phyloP scores from a whole-genome alignment of 2,113 vertebrate species.

The Panurus biarmicus region DNA sequence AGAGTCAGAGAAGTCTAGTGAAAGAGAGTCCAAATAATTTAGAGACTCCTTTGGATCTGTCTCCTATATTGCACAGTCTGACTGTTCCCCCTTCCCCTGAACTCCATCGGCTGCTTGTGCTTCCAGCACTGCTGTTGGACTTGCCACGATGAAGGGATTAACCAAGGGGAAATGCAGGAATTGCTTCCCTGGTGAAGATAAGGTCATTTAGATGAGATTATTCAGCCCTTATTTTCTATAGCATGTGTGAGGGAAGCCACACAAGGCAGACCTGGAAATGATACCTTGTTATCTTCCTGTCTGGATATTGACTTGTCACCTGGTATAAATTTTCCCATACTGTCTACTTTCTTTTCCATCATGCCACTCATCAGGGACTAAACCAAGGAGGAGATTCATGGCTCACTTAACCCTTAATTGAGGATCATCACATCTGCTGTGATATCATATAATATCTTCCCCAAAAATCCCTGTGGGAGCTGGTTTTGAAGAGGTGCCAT shows the following conservation, averaged over 20 bases:
- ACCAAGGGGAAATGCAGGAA: not conserved
- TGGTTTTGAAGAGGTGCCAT: not conserved
- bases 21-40: not conserved
- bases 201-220: not conserved
- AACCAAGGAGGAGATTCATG: not conserved
- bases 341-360: not conserved
- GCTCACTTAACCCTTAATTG: not conserved
- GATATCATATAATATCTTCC: not conserved
- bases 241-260: not conserved
- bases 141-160: accelerated
- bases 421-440: not conserved
- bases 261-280: not conserved
- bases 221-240: not conserved
- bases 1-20: not conserved
- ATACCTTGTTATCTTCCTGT: not conserved
- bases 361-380: not conserved
- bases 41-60: not conserved
- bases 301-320: not conserved
- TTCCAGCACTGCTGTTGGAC: not conserved
- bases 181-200: not conserved
- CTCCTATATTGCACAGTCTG: not conserved
- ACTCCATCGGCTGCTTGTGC: accelerated
- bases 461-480: not conserved
- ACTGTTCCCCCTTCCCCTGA: not conserved
- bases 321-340: not conserved